These are phyloP conservation scores for Emydoidea blandingii DNA, from an alignment of 2,797 vertebrate genomes.

Conservation along the genomic window DNA sequence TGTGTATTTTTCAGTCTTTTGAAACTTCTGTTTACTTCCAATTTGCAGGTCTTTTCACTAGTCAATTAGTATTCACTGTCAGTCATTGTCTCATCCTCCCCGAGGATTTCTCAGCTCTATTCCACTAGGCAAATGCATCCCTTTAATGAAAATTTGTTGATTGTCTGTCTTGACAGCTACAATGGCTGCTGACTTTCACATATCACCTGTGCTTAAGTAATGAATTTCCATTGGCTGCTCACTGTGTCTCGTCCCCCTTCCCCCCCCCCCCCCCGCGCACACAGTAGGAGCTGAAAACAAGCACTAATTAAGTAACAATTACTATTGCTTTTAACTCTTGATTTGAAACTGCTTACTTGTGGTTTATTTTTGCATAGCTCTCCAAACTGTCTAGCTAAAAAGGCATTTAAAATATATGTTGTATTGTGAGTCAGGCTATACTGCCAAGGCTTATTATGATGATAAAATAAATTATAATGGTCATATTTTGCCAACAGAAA, in stretches of 20 bases:
- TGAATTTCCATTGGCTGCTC: background rate
- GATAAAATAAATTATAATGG: conserved; percentile 53
- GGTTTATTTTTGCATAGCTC: conserved; percentile 49
- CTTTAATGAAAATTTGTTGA: conserved; percentile 36
- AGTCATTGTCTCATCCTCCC: conserved; percentile 1
- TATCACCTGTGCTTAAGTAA: background rate
- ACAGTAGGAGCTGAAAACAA: background rate
- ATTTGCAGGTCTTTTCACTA: conserved; percentile 6
- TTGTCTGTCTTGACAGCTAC: background rate
- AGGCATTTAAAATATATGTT: conserved; percentile 51
- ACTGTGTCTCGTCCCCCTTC: background rate
- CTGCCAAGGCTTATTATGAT: conserved; percentile 63
- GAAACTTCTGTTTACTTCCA: background rate
- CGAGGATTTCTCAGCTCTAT: background rate
- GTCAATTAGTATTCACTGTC: conserved; percentile 23
- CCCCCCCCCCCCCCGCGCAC: background rate
- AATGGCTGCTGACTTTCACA: background rate
- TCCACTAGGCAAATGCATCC: background rate
- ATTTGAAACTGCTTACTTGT: conserved; percentile 25
- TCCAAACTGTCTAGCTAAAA: conserved; percentile 42
- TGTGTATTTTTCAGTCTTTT: background rate
- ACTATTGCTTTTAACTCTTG: conserved; percentile 43
- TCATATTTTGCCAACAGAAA: conserved; percentile 38
- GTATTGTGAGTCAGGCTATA: conserved; percentile 38
- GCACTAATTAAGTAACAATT: conserved; percentile 30